Conservation (phyloP, 64 coral and sea anemone species). For the Cladopsammia gracilis region DNA sequence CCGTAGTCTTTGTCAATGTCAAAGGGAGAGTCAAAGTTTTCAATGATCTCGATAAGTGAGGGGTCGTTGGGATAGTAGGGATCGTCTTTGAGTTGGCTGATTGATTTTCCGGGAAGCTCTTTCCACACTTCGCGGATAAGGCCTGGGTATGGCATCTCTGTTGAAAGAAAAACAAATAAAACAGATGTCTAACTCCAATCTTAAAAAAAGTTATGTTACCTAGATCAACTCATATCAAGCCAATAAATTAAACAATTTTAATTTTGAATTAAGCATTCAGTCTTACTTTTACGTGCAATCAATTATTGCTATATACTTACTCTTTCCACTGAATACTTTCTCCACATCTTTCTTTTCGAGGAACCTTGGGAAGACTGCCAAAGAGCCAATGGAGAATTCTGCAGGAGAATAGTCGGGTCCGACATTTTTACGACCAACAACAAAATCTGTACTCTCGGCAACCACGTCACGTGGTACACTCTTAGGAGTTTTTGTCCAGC, state of each 20-base stretch:
- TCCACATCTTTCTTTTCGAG: slow-evolving; percentile 90
- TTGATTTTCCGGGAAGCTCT: slow-evolving; percentile 74
- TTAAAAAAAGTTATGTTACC: too few species aligned
- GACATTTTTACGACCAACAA: slow-evolving; percentile 91
- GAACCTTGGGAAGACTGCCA: slow-evolving; percentile 87
- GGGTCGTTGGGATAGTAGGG: slow-evolving; percentile 99
- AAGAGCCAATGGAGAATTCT: slow-evolving; percentile 93
- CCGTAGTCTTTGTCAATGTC: slow-evolving; percentile 98
- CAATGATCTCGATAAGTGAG: slow-evolving; percentile 97
- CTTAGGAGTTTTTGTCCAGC: slow-evolving; percentile 91
- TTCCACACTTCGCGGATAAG: slow-evolving; percentile 98
- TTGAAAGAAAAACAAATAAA: background rate
- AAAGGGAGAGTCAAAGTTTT: slow-evolving; percentile 98
- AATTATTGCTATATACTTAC: slow-evolving; percentile 50
- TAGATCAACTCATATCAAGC: background rate
- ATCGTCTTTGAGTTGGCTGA: slow-evolving; percentile 87
- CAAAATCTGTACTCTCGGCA: slow-evolving; percentile 75
- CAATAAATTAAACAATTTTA: background rate
- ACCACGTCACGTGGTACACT: slow-evolving; percentile 84
- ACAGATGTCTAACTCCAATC: background rate
- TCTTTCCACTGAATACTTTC: slow-evolving; percentile 91
- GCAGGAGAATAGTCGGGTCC: slow-evolving; percentile 78
- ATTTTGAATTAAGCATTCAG: too few species aligned
- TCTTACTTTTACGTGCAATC: too few species aligned
- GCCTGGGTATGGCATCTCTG: slow-evolving; percentile 98